Evolutionary conservation across 37 sponge, comb jelly and placozoan genomes (phyloP), one percentile per base, ranked within the genome.

Genomic region (Geodia barretti): DNA sequence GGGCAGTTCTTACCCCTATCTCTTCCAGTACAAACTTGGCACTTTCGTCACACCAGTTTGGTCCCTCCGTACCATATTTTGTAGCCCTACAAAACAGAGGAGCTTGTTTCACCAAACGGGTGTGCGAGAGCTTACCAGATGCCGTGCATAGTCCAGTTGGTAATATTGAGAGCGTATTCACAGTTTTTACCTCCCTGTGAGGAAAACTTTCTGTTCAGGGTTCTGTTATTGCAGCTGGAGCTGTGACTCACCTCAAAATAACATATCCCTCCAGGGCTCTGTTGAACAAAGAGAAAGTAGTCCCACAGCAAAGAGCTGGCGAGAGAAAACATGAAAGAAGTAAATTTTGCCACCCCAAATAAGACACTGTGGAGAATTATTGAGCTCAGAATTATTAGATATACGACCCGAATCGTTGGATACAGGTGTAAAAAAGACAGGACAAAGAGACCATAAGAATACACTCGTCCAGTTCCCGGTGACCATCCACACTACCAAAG

Each of bases 191-290:
- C 54, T 47, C 54, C 14, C 54, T 47, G 54, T 29, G 31, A 65
- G 31, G 32, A 65, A 17, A 31, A 65, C 67, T n/a, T n/a, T n/a
- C n/a, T n/a, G n/a, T n/a, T n/a, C n/a, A n/a, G n/a, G n/a, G n/a
- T n/a, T n/a, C n/a, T n/a, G n/a, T n/a, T n/a, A n/a, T n/a, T n/a
- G n/a, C n/a, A n/a, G n/a, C n/a, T n/a, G n/a, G n/a, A n/a, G n/a
- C n/a, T n/a, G n/a, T n/a, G 4, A 58, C 71, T 70, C 30, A 72
- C 72, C 73, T 72, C 20, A 24, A 36, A 61, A 32, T 60, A 47
- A 34, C 89, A 89, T 7, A 73, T n/a, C 30, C 79, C 84, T 34
- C 71, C 79, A 14, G 89, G 89, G 59, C 63, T 54, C 39, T 74
- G 68, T 67, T 89, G 70, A 19, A 79, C 84, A 65, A 84, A 83